These are phyloP conservation scores for Calliphora vicina DNA, from an alignment of 1,140 invertebrate species.

Conservation along the genomic window DNA sequence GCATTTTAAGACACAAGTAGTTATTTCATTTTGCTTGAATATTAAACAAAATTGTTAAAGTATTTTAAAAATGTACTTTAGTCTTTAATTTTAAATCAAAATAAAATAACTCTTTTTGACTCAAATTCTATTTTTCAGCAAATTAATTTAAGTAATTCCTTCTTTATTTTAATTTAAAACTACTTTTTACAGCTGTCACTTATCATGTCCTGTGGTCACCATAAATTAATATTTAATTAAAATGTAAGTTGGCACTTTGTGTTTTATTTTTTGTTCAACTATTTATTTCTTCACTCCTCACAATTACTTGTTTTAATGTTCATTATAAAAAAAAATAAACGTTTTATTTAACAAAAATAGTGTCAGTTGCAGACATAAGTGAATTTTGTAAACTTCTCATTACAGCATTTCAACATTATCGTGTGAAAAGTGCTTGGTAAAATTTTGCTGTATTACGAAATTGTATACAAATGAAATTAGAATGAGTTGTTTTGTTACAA, in stretches of 20 bases:
- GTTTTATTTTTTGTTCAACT: neutral
- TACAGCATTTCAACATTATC: too few species aligned
- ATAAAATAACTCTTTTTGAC: too few species aligned
- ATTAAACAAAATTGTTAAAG: too few species aligned
- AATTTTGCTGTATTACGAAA: too few species aligned
- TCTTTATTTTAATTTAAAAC: neutral
- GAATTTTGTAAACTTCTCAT: neutral
- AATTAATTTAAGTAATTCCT: neutral
- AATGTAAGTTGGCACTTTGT: neutral
- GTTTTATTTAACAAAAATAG: neutral
- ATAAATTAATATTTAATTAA: slow-evolving; percentile 3
- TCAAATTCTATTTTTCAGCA: neutral
- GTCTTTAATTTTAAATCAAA: too few species aligned
- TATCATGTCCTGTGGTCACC: neutral
- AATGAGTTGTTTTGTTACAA: too few species aligned
- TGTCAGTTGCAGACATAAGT: neutral
- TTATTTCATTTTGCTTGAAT: too few species aligned
- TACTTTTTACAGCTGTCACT: neutral
- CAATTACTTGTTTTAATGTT: neutral
- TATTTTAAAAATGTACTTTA: too few species aligned
- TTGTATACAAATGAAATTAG: too few species aligned
- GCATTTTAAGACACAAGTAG: too few species aligned
- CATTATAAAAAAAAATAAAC: neutral
- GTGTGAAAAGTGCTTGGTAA: too few species aligned
- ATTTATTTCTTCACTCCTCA: neutral